phyloP scores from a whole-genome alignment of 2,888 invertebrate genomes.

The Aphodius granarius region DNA sequence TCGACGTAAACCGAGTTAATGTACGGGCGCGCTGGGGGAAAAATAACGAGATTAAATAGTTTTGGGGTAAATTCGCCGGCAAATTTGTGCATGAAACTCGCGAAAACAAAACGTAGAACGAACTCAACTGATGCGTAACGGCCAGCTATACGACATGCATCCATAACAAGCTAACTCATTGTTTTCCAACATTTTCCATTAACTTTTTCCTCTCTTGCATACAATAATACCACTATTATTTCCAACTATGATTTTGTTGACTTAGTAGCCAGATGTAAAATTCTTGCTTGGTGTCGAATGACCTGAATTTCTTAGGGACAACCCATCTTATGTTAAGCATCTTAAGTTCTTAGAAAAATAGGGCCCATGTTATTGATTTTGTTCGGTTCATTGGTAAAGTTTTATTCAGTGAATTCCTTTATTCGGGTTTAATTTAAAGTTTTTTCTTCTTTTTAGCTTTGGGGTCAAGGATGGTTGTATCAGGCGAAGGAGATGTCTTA shows the following conservation, averaged over 20 bases:
- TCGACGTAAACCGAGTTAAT: background rate
- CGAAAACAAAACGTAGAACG: background rate
- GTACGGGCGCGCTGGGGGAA: background rate
- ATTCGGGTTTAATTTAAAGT: background rate
- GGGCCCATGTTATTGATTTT: background rate
- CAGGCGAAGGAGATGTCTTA: conserved; percentile 1
- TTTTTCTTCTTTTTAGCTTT: background rate
- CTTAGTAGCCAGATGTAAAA: no score
- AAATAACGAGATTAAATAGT: background rate
- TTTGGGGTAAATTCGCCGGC: background rate
- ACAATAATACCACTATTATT: no score
- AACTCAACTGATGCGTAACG: background rate
- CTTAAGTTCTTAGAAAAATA: background rate
- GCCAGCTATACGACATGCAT: no score
- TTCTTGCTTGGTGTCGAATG: no score
- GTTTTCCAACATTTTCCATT: background rate
- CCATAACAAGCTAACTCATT: no score
- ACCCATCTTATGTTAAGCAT: background rate
- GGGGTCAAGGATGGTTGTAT: conserved; percentile 2
- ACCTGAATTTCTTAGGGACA: no score
- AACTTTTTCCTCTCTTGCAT: background rate
- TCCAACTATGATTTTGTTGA: no score
- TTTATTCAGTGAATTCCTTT: background rate
- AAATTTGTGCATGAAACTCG: background rate
- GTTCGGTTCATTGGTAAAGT: background rate